Conservation (phyloP, 2,797 vertebrate species). For the Arctocebus calabarensis region DNA sequence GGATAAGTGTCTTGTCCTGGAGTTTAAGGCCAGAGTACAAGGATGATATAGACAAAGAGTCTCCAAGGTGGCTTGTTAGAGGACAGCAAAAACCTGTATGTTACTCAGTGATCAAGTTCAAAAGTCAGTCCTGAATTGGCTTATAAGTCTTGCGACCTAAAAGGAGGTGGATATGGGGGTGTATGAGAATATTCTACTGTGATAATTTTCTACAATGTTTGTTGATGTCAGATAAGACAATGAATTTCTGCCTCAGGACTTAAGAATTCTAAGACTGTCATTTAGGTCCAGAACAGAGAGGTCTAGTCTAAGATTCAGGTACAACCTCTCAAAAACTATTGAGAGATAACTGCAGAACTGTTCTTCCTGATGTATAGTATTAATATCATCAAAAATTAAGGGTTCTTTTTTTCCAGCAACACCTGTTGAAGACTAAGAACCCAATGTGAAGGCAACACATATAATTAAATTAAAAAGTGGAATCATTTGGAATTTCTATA, state of each 20-base stretch:
- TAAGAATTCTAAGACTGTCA: neutral
- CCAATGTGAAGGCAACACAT: neutral
- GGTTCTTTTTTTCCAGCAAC: neutral
- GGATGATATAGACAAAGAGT: neutral
- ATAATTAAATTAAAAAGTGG: neutral
- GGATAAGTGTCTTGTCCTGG: neutral
- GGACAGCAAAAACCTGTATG: neutral
- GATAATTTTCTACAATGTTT: neutral
- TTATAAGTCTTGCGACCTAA: neutral
- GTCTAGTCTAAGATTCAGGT: neutral
- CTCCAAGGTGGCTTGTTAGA: neutral
- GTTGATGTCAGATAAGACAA: neutral
- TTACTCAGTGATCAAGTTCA: neutral
- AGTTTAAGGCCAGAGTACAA: slow-evolving; percentile 1
- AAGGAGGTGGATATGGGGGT: neutral
- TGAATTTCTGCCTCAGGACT: neutral
- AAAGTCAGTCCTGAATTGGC: neutral
- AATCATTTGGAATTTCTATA: neutral
- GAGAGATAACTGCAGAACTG: neutral
- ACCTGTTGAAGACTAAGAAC: neutral
- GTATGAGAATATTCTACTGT: neutral
- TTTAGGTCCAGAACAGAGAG: neutral
- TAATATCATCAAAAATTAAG: neutral
- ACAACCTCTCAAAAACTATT: neutral
- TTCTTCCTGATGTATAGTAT: neutral